Conservation (phyloP, 2,888 invertebrate genomes). For the Caenorhabditis sulstoni region DNA sequence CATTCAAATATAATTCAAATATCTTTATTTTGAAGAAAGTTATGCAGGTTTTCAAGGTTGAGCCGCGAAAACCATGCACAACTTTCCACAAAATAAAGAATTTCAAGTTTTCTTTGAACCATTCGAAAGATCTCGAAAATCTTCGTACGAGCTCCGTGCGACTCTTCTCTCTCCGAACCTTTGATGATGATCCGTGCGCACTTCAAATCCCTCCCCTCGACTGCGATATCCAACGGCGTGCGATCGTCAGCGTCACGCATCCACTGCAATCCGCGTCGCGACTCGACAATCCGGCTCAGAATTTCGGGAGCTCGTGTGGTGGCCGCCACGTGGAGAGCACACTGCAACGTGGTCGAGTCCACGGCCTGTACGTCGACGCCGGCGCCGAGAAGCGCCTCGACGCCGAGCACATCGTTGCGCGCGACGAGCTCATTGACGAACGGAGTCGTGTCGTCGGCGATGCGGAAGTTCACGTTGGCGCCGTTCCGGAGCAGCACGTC, state of each 20-base stretch:
- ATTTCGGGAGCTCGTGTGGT: constrained; percentile 3
- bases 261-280: constrained; percentile 37
- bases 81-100: no score
- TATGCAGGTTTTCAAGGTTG: no score
- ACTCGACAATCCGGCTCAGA: constrained; percentile 36
- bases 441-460: constrained; percentile 36
- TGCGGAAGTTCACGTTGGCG: constrained; percentile 59
- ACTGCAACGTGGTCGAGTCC: constrained; percentile 85
- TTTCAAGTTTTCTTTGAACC: no score
- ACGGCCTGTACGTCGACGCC: constrained; percentile 88
- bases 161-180: constrained; percentile 6
- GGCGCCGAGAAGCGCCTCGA: constrained; percentile 86
- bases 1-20: no score
- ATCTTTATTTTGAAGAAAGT: no score
- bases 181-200: constrained; percentile 54
- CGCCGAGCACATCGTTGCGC: constrained; percentile 13
- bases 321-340: constrained; percentile 38
- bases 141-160: no score
- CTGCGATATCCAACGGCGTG: constrained; percentile 52
- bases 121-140: no score
- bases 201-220: constrained; percentile 35
- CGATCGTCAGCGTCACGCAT: constrained; percentile 24
- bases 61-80: no score
- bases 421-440: constrained; percentile 40
- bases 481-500: constrained; percentile 64